These are phyloP conservation scores for Colaptes auratus DNA, from an alignment of 2,113 vertebrate genomes.

Conservation along the genomic window DNA sequence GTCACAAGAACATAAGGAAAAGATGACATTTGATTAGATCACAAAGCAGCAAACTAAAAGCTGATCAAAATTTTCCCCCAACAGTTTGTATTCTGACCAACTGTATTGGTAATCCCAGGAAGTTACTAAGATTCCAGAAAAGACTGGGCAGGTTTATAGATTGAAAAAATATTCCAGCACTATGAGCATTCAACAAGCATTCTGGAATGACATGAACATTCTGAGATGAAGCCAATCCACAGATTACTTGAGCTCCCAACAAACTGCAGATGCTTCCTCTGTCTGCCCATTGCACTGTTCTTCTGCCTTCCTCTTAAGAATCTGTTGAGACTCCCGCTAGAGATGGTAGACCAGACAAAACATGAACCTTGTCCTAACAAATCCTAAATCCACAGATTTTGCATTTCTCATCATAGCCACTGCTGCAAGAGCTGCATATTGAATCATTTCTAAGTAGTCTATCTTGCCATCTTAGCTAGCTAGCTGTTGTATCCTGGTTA, in stretches of 20 bases:
- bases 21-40: background rate
- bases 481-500: background rate
- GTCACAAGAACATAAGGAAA: conserved; percentile 31
- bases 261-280: background rate
- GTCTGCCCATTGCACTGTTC: background rate
- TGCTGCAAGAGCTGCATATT: background rate
- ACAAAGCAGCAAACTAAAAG: background rate
- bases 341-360: background rate
- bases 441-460: background rate
- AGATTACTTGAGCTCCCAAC: background rate
- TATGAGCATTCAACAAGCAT: background rate
- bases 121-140: background rate
- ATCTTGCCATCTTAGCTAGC: background rate
- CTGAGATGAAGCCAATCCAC: background rate
- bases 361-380: background rate
- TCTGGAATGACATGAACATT: background rate
- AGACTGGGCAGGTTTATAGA: background rate
- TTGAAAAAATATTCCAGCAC: background rate
- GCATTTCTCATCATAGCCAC: background rate
- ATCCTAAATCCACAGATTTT: background rate
- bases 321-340: background rate
- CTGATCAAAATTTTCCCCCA: background rate
- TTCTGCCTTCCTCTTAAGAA: background rate
- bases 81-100: background rate
- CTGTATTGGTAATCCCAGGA: background rate